Evolutionary conservation across 2,797 vertebrate genomes (phyloP).

Genomic region (Otolemur crassicaudatus): DNA sequence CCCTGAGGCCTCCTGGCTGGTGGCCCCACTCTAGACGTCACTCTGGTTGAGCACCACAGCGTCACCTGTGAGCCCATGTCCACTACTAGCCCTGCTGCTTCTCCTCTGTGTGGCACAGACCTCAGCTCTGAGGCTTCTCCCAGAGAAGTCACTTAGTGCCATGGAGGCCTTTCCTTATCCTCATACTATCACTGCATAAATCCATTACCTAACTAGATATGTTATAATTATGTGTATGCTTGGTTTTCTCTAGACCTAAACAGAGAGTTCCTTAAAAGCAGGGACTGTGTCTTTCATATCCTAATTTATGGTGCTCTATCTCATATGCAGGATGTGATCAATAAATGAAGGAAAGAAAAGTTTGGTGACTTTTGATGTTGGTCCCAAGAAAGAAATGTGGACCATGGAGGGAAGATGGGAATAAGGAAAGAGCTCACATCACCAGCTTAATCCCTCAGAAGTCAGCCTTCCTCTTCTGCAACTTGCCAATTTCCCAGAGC

Average conservation of each 20-base stretch:
- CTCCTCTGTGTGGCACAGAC: not conserved
- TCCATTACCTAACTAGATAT: not conserved
- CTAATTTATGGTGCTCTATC: not conserved
- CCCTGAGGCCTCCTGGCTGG: not conserved
- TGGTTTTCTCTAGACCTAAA: not conserved
- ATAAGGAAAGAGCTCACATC: not conserved
- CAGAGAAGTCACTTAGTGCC: not conserved
- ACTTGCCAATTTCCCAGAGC: not conserved
- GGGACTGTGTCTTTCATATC: not conserved
- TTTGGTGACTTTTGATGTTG: not conserved
- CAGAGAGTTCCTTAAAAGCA: not conserved
- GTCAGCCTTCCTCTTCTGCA: not conserved
- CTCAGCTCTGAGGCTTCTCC: not conserved
- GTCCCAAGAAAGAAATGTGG: not conserved
- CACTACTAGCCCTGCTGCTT: not conserved
- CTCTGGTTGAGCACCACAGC: not conserved
- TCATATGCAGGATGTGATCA: not conserved
- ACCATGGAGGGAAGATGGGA: not conserved
- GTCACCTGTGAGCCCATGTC: fast-evolving
- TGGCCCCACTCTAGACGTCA: not conserved
- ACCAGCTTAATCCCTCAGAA: not conserved
- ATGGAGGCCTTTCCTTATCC: not conserved
- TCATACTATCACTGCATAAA: not conserved
- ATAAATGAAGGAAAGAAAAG: not conserved
- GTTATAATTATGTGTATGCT: not conserved